Evolutionary conservation across 2,113 vertebrate genomes (phyloP).

Genomic region (Elephantulus edwardii): DNA sequence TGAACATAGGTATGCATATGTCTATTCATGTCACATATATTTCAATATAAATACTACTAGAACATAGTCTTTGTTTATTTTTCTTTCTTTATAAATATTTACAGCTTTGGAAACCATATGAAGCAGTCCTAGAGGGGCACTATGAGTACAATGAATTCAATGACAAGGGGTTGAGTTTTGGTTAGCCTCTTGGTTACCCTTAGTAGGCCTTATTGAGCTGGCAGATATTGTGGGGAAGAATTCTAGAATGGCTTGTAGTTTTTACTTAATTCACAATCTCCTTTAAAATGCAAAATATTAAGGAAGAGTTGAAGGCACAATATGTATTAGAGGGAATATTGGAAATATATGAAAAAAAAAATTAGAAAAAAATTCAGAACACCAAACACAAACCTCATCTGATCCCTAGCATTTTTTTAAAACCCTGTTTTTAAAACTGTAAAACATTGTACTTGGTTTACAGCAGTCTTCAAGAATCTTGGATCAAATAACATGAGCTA

Average conservation of each 20-base stretch:
- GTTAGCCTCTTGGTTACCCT: slow-evolving; percentile 5
- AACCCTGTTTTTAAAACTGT: slow-evolving; percentile 14
- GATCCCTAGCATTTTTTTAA: background rate
- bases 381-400: background rate
- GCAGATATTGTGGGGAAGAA: slow-evolving; percentile 1
- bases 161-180: background rate
- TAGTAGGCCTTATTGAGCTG: too few relatives aligned
- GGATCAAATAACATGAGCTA: background rate
- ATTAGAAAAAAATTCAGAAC: background rate
- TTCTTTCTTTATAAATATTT: background rate
- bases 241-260: background rate
- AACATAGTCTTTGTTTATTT: background rate
- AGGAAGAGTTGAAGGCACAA: background rate
- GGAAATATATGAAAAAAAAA: background rate
- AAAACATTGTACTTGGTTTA: background rate
- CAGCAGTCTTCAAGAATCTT: background rate
- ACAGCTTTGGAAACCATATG: background rate
- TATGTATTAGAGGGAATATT: background rate
- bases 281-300: background rate
- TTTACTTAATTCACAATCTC: background rate
- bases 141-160: background rate
- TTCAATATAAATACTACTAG: background rate
- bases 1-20: too few relatives aligned
- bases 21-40: too few relatives aligned
- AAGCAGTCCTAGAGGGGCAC: background rate